phyloP scores from a whole-genome alignment of 2,113 vertebrate species.

The Leptosomus discolor region DNA sequence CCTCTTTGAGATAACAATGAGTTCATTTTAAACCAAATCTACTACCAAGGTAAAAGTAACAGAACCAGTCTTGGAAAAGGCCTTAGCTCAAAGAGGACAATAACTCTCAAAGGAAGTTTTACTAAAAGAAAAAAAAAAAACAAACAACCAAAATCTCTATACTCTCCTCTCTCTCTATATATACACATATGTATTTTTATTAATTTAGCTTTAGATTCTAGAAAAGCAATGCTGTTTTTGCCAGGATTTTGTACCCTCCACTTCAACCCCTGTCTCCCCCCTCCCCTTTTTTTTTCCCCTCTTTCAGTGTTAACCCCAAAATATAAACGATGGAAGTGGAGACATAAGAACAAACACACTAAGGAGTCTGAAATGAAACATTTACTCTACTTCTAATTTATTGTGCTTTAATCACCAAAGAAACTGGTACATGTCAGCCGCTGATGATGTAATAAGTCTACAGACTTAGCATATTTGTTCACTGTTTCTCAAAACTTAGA shows the following conservation, averaged over 20 bases:
- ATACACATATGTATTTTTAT: rapidly evolving
- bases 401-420: background rate
- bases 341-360: background rate
- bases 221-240: background rate
- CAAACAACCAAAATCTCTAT: no score
- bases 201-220: background rate
- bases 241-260: background rate
- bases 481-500: background rate
- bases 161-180: background rate
- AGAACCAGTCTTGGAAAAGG: background rate
- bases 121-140: background rate
- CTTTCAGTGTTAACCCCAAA: background rate
- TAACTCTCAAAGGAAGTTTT: background rate
- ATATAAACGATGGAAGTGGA: background rate
- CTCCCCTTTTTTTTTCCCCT: background rate
- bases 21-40: background rate
- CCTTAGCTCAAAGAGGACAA: background rate
- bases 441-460: rapidly evolving
- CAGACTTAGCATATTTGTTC: background rate
- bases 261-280: background rate
- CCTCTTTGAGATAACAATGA: background rate
- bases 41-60: background rate
- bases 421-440: background rate
- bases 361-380: background rate
- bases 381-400: background rate